Percentiles rank a stretch among this genome's conserved stretches.
Conservation (phyloP, 2,113 vertebrate genomes). For the Indicator maculatus region DNA sequence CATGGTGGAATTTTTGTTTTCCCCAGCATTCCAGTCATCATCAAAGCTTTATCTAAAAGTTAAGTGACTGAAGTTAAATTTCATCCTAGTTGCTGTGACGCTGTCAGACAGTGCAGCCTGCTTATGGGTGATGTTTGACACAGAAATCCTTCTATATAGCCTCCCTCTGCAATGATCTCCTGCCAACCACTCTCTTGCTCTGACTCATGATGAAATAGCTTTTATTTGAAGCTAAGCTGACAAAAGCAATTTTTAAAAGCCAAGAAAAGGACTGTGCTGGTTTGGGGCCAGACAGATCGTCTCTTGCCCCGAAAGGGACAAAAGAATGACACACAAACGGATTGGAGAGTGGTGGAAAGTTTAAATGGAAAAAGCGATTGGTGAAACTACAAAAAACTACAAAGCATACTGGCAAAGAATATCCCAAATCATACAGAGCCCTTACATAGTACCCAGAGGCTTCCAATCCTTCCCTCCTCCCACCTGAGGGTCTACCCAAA, state of each 20-base stretch:
- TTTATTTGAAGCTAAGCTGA: conserved; percentile 10
- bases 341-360: no score
- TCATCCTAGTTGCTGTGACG: neutral
- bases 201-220: conserved; percentile 42
- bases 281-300: no score
- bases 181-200: neutral
- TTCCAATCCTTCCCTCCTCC: no score
- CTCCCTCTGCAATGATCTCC: neutral
- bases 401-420: no score
- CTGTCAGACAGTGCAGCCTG: conserved; percentile 4
- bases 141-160: neutral
- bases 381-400: no score
- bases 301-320: no score
- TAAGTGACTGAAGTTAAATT: neutral
- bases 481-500: no score
- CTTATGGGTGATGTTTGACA: neutral
- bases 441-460: no score
- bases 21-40: neutral
- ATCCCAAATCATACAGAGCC: no score
- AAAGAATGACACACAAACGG: no score
- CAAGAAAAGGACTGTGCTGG: no score
- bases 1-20: neutral
- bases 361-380: no score
- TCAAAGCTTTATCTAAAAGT: neutral
- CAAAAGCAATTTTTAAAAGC: conserved; percentile 50